Percentiles rank a stretch among this genome's conserved stretches.
These are phyloP conservation scores for Neogale vison DNA, from an alignment of 2,113 vertebrate genomes.

Conservation along the genomic window DNA sequence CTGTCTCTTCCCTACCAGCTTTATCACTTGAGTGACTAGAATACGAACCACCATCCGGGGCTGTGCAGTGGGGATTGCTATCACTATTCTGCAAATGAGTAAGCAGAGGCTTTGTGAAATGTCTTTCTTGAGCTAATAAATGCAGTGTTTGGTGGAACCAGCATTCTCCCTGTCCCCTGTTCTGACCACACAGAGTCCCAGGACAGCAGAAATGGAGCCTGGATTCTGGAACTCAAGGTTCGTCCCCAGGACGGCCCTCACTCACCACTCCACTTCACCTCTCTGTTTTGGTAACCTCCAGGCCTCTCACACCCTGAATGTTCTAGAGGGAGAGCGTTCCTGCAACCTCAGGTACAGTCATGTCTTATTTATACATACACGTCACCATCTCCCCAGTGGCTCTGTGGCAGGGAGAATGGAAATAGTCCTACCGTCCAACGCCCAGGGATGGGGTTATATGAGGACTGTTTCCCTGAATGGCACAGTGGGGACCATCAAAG, in stretches of 20 bases:
- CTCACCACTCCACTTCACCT: neutral
- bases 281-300: neutral
- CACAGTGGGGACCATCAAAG: neutral
- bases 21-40: neutral
- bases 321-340: neutral
- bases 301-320: neutral
- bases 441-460: neutral
- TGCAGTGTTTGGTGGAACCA: neutral
- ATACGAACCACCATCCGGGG: neutral
- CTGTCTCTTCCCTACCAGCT: neutral
- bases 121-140: neutral
- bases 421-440: neutral
- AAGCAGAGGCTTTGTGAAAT: neutral
- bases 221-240: neutral
- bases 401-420: neutral
- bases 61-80: neutral
- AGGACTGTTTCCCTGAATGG: neutral
- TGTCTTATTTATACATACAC: neutral
- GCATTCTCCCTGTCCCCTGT: neutral
- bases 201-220: neutral
- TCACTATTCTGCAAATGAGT: neutral
- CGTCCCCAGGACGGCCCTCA: neutral
- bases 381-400: neutral
- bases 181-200: neutral
- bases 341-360: neutral